Base-by-base conservation (phyloP, 2,888 invertebrate genomes). In the Hirtodrosophila histrioides region DNA sequence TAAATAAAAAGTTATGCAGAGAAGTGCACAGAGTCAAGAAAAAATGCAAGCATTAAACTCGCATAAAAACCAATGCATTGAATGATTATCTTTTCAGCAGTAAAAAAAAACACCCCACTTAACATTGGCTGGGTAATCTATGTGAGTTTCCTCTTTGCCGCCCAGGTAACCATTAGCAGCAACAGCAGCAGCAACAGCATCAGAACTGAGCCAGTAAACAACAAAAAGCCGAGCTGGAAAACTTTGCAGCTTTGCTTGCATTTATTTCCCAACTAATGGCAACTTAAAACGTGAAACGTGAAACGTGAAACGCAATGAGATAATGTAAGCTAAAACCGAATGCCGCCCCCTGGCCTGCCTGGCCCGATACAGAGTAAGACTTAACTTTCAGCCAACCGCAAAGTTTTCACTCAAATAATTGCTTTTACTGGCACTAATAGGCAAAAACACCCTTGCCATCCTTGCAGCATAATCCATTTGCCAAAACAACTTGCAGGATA, bases 371-470 rank as follows among this genome's bases (percentile, higher is more conserved):
- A 8, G 37, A 31, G 41, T 50, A 49, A 40, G 48, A 41, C 49
- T 67, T 51, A 62, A 46, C 65, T 57, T 35, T 10, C 45, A 53
- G 45, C 46, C 24, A 55, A 69, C 12, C 65, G 56, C 54, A 61
- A 78, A 83, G 71, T 78, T 83, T 86, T 64, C 53, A 54, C 65
- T 61, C 68, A 78, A 83, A 86, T 83, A 86, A 83, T 86, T 86
- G 74, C 83, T 76, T 78, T 65, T 62, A 62, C 63, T 43, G 39
- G 56, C 67, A 49, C 75, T 68, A 83, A 77, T 66, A 74, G 64
- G 54, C 29, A 45, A 46, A 31, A 39, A 24, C 53, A 37, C 43
- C 17, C 27, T 37, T 17, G 9, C 8, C 9, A 8, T 7, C 7
- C 8, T 48, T 48, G 62, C 69, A 65, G 69, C 62, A 63, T 69